Evolutionary conservation across 2,888 invertebrate genomes (phyloP).

Genomic region (Campoplex nolae): DNA sequence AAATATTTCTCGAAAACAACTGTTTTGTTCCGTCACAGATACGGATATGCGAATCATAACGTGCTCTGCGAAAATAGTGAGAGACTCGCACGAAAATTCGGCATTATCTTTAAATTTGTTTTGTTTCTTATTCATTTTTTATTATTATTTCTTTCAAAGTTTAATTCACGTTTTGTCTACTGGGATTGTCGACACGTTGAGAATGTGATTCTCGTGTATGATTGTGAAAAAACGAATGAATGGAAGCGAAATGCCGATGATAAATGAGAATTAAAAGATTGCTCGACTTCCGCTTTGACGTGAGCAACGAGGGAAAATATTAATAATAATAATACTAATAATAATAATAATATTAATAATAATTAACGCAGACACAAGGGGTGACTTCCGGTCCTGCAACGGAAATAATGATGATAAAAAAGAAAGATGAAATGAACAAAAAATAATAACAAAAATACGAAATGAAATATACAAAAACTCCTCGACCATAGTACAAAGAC

Average conservation of each 20-base stretch:
- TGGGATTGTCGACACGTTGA: constrained; percentile 56
- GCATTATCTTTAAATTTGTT: neutral
- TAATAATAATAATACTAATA: constrained; percentile 54
- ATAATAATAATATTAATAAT: constrained; percentile 66
- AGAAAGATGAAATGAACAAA: constrained; percentile 22
- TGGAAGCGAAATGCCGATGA: constrained; percentile 8
- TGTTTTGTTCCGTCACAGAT: constrained; percentile 1
- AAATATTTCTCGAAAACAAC: constrained; percentile 48
- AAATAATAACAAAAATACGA: constrained; percentile 65
- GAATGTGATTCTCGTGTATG: constrained; percentile 46
- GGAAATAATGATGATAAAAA: constrained; percentile 8
- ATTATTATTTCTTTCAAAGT: constrained; percentile 8
- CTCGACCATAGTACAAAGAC: constrained; percentile 85
- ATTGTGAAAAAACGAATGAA: constrained; percentile 39
- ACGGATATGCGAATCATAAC: neutral
- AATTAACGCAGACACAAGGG: constrained; percentile 29
- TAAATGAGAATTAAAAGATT: constrained; percentile 45
- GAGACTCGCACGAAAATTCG: constrained; percentile 5
- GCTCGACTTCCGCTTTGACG: constrained; percentile 73
- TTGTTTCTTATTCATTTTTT: constrained; percentile 8
- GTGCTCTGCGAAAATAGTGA: constrained; percentile 7
- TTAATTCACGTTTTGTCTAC: constrained; percentile 39
- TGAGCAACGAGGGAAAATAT: constrained; percentile 68
- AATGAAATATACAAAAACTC: constrained; percentile 81
- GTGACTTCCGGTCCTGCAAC: constrained; percentile 41